Conservation (phyloP, 2,888 invertebrate genomes). For the Hipparchia semele region DNA sequence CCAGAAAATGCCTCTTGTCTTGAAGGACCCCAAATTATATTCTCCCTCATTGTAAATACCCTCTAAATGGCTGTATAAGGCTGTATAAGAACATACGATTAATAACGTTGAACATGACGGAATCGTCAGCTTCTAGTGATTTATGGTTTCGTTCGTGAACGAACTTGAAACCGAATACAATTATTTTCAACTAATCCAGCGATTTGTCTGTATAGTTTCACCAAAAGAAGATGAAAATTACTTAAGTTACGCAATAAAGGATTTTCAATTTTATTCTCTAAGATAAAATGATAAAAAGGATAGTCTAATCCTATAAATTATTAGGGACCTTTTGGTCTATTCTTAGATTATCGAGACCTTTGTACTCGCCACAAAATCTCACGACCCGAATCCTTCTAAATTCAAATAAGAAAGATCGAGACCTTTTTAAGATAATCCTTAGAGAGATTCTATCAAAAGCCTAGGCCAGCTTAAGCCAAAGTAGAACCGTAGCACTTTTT, state of each 20-base stretch:
- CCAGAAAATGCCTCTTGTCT: too few species aligned
- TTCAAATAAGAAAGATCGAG: background rate
- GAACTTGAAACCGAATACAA: background rate
- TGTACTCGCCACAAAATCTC: background rate
- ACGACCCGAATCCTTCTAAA: background rate
- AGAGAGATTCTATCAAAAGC: background rate
- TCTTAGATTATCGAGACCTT: background rate
- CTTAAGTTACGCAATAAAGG: too few species aligned
- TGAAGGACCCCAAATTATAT: too few species aligned
- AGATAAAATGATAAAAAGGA: background rate
- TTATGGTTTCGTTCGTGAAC: slow-evolving; percentile 23
- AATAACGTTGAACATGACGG: slow-evolving; percentile 9
- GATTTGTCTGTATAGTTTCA: background rate
- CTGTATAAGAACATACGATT: slow-evolving; percentile 10
- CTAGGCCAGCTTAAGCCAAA: background rate
- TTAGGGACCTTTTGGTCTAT: background rate
- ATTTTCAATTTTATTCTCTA: background rate
- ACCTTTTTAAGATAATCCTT: background rate
- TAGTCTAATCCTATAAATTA: background rate
- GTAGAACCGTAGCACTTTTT: background rate
- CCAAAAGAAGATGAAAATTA: background rate
- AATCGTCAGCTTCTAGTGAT: slow-evolving; percentile 22
- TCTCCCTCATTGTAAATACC: background rate
- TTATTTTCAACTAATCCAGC: background rate
- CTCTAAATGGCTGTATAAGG: background rate